Evolutionary conservation across 2,888 invertebrate species (phyloP), one percentile per base, ranked within the genome.

Genomic region (Drosophila eohydei): DNA sequence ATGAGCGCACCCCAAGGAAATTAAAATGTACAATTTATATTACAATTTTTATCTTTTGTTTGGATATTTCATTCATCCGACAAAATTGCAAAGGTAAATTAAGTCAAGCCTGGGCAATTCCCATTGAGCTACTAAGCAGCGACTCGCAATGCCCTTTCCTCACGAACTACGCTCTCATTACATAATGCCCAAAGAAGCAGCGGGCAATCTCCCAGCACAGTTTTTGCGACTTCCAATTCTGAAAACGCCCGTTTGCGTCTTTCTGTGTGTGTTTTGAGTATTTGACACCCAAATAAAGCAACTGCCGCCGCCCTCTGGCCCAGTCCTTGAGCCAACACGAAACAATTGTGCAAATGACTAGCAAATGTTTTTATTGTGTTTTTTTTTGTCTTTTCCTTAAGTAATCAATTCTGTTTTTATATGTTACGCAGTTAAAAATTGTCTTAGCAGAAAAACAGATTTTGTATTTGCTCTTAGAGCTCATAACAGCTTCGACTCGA

Each of bases 11-110:
- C 85, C 89, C 60, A 70, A 86, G 78, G 90, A 86, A 86, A 89
- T 86, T 83, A 88, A 83, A 85, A 72, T 85, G 84, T 76, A 60
- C 74, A 84, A 82, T 89, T 83, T 73, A 77, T 69, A 79, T 83
- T 68, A 57, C 16, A 14, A 38, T 57, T 52, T 61, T 54, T 57
- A 36, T 11, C 28, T 8, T 12, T 36, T 16, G 16, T 38, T 36
- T 30, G 30, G 51, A 51, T 59, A 16, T 36, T 56, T 56, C 32
- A 61, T 61, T 43, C 43, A 73, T 66, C 41, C 52, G 11, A 11
- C 11, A 30, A 26, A 57, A 54, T 26, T 55, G 38, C 14, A 51
- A 62, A 58, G 67, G 46, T 56, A 36, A 51, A 50, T 38, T 52
- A 56, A 69, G 52, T 52, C 71, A 74, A 54, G 74, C n/a, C 60